Evolutionary conservation across 2,888 invertebrate species (phyloP).

Genomic region (Amaurobius ferox): DNA sequence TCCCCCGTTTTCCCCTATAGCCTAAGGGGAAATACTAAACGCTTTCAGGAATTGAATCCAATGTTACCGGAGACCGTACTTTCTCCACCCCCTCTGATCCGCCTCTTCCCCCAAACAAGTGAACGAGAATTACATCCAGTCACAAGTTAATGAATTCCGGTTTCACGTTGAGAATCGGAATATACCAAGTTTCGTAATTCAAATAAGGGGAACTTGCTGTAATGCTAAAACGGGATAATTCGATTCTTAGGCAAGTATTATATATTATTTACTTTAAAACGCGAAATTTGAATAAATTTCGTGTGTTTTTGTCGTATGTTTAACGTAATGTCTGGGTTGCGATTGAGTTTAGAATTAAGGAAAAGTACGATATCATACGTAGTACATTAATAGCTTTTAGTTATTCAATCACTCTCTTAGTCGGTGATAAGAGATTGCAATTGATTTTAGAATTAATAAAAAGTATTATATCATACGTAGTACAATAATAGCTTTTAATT

Average conservation of each 20-base stretch:
- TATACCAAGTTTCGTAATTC: slow-evolving; percentile 1
- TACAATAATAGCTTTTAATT: no score
- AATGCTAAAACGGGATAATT: not conserved
- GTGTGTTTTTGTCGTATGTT: no score
- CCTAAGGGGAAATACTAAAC: slow-evolving; percentile 13
- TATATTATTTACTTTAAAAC: no score
- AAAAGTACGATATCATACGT: no score
- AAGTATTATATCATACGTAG: no score
- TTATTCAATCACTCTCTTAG: no score
- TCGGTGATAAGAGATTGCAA: no score
- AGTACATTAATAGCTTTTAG: no score
- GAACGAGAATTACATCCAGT: slow-evolving; percentile 14
- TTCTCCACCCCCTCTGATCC: not conserved
- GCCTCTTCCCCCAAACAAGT: not conserved
- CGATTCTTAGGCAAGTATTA: not conserved
- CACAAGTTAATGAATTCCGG: slow-evolving; percentile 16
- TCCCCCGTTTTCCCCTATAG: not conserved
- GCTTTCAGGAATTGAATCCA: slow-evolving; percentile 12
- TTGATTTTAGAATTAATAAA: no score
- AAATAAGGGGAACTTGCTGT: not conserved
- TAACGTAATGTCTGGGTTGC: no score
- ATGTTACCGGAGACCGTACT: slow-evolving; percentile 13
- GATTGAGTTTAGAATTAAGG: no score
- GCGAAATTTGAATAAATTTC: no score
- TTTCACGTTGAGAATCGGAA: not conserved